phyloP scores from a whole-genome alignment of 2,113 vertebrate genomes.

The Phylloscopus trochiloides region DNA sequence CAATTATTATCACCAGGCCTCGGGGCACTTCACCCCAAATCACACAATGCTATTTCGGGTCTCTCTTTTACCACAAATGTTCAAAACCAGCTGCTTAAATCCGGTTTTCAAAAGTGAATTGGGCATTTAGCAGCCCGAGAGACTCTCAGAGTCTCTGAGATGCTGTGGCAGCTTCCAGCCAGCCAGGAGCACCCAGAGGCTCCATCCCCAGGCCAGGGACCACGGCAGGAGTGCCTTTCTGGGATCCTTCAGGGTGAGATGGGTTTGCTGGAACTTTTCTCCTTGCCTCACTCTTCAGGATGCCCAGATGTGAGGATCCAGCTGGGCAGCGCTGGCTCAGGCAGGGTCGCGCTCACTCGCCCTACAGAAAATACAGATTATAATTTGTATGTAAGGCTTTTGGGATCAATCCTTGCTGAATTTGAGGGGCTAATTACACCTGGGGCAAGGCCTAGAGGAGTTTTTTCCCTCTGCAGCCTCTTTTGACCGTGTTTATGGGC shows the following conservation, averaged over 20 bases:
- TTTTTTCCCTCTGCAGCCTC: not conserved
- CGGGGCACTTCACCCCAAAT: constrained; percentile 56
- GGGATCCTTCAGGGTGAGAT: not conserved
- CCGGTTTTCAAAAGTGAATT: not conserved
- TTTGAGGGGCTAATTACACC: constrained; percentile 18
- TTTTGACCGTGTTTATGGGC: not conserved
- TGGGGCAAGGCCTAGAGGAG: not conserved
- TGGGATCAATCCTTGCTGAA: not conserved
- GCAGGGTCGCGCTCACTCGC: accelerated
- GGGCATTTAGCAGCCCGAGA: not conserved
- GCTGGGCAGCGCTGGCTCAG: not conserved
- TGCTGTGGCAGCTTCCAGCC: not conserved
- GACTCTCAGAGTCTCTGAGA: accelerated
- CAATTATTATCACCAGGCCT: constrained; percentile 43
- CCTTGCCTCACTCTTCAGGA: not conserved
- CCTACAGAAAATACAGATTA: not conserved
- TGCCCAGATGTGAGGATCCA: not conserved
- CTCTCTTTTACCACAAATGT: constrained; percentile 15
- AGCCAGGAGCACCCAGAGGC: not conserved
- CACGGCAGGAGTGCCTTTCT: accelerated
- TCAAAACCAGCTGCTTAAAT: constrained; percentile 51
- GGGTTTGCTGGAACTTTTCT: not conserved
- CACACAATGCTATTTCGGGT: constrained; percentile 47
- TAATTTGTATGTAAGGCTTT: not conserved
- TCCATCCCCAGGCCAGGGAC: accelerated